These are phyloP conservation scores for Nephrocerus scutellatus DNA, from an alignment of 2,888 invertebrate species.

Conservation along the genomic window DNA sequence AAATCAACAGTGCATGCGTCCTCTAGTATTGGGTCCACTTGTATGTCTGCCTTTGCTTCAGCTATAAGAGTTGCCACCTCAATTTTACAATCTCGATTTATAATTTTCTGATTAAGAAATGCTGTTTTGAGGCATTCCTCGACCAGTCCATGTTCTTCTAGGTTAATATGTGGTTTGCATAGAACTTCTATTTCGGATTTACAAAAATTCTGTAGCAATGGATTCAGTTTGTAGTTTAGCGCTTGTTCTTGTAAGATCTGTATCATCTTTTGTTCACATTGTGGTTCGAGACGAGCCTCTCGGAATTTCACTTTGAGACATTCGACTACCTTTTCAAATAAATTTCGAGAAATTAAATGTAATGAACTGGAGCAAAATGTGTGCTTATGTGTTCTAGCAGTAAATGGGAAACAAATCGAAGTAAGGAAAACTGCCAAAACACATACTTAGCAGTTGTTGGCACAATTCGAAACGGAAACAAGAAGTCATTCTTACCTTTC, in stretches of 20 bases:
- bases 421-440: background rate
- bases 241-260: conserved; percentile 80
- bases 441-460: too few relatives aligned
- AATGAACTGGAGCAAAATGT: too few relatives aligned
- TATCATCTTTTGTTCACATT: conserved; percentile 77
- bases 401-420: background rate
- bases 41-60: conserved; percentile 86
- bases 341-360: too few relatives aligned
- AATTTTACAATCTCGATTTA: conserved; percentile 66
- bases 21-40: conserved; percentile 87
- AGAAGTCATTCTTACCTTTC: conserved; percentile 53
- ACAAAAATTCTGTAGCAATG: conserved; percentile 76
- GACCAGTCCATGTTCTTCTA: conserved; percentile 50
- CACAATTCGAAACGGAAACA: background rate
- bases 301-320: conserved; percentile 78
- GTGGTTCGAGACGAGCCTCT: conserved; percentile 61
- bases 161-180: conserved; percentile 46
- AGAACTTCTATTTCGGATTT: conserved; percentile 62
- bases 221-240: conserved; percentile 84
- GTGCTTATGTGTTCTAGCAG: too few relatives aligned
- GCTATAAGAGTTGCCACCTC: conserved; percentile 86
- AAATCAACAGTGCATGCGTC: conserved; percentile 82
- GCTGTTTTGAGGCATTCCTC: conserved; percentile 90
- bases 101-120: conserved; percentile 64
- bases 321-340: too few relatives aligned